Evolutionary conservation across 2,888 invertebrate genomes (phyloP), one percentile per base, ranked within the genome.

Genomic region (Autographa gamma): DNA sequence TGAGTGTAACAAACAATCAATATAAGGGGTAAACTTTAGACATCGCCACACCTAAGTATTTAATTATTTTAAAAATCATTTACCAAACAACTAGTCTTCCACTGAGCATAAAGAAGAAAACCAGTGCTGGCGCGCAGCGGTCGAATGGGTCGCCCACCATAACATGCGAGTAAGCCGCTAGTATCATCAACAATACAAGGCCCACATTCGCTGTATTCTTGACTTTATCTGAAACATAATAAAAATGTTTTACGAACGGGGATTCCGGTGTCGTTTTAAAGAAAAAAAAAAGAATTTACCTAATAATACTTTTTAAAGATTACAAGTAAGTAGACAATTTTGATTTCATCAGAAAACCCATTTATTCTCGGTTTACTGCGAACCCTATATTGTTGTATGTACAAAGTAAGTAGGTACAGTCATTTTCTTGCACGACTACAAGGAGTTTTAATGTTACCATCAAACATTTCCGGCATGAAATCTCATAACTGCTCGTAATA

Each of bases 131-230:
- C 16, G 98, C 98, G 66, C 98, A 98, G 83, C 98, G 96, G 92
- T 99, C 98, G 91, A 99, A 97, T 81, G 98, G 98, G 92, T 99
- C 98, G 66, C 98, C 98, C 43, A 98, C 98, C 97, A 98, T 98
- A 88, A 98, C 97, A 91, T 99, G 99, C 16, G 98, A 98, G 92
- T 99, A 99, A 68, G 98, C 98, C 48, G 98, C 98, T 93, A 98
- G 97, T 76, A 98, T 90, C 97, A 98, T 99, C 79, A 99, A 94
- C 65, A 98, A 80, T 58, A 99, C 96, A 73, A 99, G 96, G 43
- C 98, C 97, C 13, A 98, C 95, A 93, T 99, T 99, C 59, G 99
- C 98, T 62, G 97, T 96, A 91, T 99, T 98, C 94, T 99, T 99
- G 76, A 99, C 95, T 93, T 98, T 98, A 92, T 98, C 99, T 99